Evolutionary conservation across 2,888 invertebrate genomes (phyloP), one percentile per base, ranked within the genome.

Genomic region (Drosophila peninsularis): DNA sequence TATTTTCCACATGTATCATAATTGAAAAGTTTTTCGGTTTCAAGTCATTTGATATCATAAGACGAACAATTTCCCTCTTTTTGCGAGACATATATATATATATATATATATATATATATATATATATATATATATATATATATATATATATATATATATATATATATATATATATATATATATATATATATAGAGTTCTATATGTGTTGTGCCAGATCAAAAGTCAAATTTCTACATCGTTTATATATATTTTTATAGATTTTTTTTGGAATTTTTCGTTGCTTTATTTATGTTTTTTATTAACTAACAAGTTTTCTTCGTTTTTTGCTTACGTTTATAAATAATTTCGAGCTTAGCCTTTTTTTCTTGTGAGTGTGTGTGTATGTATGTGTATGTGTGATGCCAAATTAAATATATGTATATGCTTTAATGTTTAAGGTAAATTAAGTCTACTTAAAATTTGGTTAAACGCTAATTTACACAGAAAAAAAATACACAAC

Each of bases 281-380:
- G 74, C 52, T 80, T 84, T 82, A 71, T 82, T 83, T 78, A 80
- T 70, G 57, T 75, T 65, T 82, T 82, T 87, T 87, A 80, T 82
- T 87, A 82, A 76, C 87, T 84, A 87, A 80, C 82, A 80, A 75
- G 55, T 71, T 75, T 67, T 77, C 70, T 75, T 75, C 71, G 69
- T 69, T 71, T 70, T 67, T 78, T 50, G 67, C 82, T 83, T 83
- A 81, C 50, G 56, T 82, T 80, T 77, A 79, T 87, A 85, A 69
- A 80, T 82, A 81, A 73, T 82, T 71, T 84, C 82, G 82, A 84
- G 82, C 85, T 85, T 88, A 88, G 88, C 88, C 88, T 87, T 84
- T 82, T 83, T 70, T 79, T 79, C 61, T 78, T 75, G 58, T 72
- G 53, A 72, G 41, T 78, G 21, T 69, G 41, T 66, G 60, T 72